phyloP scores from a whole-genome alignment of 2,797 vertebrate genomes.

The Mus caroli region DNA sequence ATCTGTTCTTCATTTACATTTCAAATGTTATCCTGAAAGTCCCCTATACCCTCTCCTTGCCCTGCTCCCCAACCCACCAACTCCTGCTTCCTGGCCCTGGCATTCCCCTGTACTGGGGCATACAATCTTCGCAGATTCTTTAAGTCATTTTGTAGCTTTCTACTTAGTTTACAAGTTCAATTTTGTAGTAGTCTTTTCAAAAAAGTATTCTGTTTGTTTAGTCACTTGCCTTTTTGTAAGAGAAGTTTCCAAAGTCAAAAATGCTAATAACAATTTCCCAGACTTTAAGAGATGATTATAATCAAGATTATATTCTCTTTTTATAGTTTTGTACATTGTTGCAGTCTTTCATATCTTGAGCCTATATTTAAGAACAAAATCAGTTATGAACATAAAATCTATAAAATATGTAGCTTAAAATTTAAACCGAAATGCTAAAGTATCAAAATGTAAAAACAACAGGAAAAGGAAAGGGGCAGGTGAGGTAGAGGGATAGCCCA shows the following conservation, averaged over 20 bases:
- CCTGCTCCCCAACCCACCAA: too few relatives aligned
- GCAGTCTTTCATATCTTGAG: conserved; percentile 4
- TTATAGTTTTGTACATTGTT: neutral
- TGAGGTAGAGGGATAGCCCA: neutral
- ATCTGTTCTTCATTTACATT: too few relatives aligned
- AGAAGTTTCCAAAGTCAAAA: conserved; percentile 19
- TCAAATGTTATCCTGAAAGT: too few relatives aligned
- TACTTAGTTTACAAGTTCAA: neutral
- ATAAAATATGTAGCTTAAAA: neutral
- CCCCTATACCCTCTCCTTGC: too few relatives aligned
- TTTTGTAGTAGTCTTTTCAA: neutral
- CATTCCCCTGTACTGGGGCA: too few relatives aligned
- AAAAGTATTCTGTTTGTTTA: neutral
- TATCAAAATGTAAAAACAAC: neutral
- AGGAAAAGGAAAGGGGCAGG: neutral
- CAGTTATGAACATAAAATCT: conserved; percentile 37
- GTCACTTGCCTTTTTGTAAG: neutral
- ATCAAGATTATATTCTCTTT: conserved; percentile 1
- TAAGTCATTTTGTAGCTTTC: neutral
- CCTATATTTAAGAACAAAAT: neutral
- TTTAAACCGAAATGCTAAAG: neutral
- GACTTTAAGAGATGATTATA: conserved; percentile 32
- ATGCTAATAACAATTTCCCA: neutral
- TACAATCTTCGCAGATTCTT: too few relatives aligned
- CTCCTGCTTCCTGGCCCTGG: too few relatives aligned